Base-by-base conservation (phyloP, 30 jellyfish, hydroid and myxozoan species). In the Pseudorhiza aurosa region DNA sequence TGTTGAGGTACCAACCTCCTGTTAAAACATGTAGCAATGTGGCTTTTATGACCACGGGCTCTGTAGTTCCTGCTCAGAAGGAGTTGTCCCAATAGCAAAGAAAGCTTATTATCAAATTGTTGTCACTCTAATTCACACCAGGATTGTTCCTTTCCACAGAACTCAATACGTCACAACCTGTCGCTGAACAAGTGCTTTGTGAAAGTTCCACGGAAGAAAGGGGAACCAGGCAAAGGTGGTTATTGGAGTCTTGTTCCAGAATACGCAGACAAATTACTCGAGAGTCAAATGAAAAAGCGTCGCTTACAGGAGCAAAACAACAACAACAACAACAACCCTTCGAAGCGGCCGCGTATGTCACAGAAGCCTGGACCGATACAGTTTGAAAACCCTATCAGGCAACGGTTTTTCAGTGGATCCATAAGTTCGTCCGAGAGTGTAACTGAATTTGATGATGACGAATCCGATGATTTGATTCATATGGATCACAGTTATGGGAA, bases 181-280 rank as follows among this genome's bases (percentile, higher is more conserved):
- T 95, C 99, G 6, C 53, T 95, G 64, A 95, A 95, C 85, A 95
- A 95, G 60, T 95, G 99, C 76, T 95, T 95, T 69, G 91, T 83
- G 17, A 95, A 95, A 73, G 95, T 95, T 5, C 99, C 99, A 2
- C 96, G 99, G 6, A 95, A 85, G 76, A 88, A 88, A 59, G 99
- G 99, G 28, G 99, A 95, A 69, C 99, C 97, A 4, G 99, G 99
- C 35, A 95, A 95, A 75, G 99, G 99, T 2, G 99, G 99, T 39
- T 95, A 95, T 62, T 95, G 99, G 99, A 83, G 95, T 32, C 87
- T 94, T 51, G 97, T 94, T 15, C 95, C 97, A 8, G 99, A 94
- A 37, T 94, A 68, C 64, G 99, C 99, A 0, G 95, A 94, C 30
- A 87, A 87, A 68, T 76, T 94, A 27, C 75, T 94, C 31, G 99